These are phyloP conservation scores for Cheilosia urbana DNA, from an alignment of 2,888 invertebrate species.

Conservation along the genomic window DNA sequence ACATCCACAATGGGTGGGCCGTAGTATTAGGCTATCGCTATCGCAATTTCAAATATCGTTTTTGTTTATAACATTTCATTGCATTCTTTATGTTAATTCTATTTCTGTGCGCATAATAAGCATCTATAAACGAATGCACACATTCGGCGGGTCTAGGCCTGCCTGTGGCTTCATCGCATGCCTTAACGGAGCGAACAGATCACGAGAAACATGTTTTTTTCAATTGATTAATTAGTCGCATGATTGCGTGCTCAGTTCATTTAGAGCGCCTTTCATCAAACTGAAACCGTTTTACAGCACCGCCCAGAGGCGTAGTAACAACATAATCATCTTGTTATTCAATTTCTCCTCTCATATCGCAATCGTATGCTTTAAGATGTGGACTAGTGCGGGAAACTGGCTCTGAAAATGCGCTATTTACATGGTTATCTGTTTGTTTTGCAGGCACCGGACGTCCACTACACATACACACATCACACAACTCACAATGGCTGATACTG, in stretches of 20 bases:
- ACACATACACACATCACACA: slow-evolving; percentile 5
- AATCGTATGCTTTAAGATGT: not conserved
- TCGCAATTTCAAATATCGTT: too few relatives aligned
- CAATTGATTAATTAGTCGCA: slow-evolving; percentile 44
- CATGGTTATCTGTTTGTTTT: not conserved
- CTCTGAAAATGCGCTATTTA: not conserved
- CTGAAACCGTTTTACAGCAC: not conserved
- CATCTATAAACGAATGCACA: not conserved
- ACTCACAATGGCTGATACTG: slow-evolving; percentile 77
- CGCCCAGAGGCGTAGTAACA: not conserved
- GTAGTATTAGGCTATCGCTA: too few relatives aligned
- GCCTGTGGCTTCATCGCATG: not conserved
- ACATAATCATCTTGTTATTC: not conserved
- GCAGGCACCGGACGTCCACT: not conserved
- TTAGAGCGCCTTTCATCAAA: not conserved
- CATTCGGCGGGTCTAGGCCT: not conserved
- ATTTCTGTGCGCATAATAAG: not conserved
- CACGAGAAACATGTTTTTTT: not conserved
- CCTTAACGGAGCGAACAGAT: not conserved
- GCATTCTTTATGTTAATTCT: not conserved
- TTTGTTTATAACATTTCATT: too few relatives aligned
- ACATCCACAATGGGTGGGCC: too few relatives aligned
- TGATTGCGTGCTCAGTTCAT: slow-evolving; percentile 35
- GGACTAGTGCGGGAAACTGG: slow-evolving; percentile 1
- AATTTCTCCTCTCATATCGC: not conserved